Base-by-base conservation (phyloP, 2,113 vertebrate genomes). In the Psephotus haematonotus region DNA sequence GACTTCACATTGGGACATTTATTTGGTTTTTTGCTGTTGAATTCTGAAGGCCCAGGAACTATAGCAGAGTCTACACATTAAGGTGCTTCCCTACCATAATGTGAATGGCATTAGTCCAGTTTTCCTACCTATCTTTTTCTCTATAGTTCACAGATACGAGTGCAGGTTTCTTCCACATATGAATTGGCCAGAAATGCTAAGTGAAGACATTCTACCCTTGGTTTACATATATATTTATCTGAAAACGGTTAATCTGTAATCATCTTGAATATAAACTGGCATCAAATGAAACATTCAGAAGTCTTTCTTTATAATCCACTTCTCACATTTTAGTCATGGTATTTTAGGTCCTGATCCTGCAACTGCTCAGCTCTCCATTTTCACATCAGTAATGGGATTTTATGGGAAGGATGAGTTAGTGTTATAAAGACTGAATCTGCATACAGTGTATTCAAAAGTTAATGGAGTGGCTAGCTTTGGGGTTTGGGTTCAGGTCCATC, bases 341-440 rank as follows among this genome's bases (percentile, higher is more conserved):
- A 77, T 65, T 96, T 96, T 96, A 90, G 91, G 75, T 90, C 70
- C 70, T 85, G 77, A 89, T 96, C 83, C 83, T 93, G 83, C 65
- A 87, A 94, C 74, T 82, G 67, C 88, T 96, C 91, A 92, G 65
- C 70, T 79, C 67, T 80, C 88, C 81, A 80, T 95, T 95, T 95
- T 93, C 88, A 87, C 62, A 53, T 91, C 59, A 87, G 81, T 93
- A 94, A 96, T 94, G 92, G 75, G 92, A 96, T 96, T 96, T 96
- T 92, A 82, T 91, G 91, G 86, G 49, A 82, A 86, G 83, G 91
- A 94, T 93, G 86, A 92, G 81, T 84, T 93, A 72, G 28, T 72
- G 41, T 49, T 91, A 93, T 57, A 96, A 93, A 94, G 92, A 69
- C 77, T 80, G 69, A 87, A 79, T 95, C 74, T 92, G 94, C 88